These are phyloP conservation scores for Pandemis heparana DNA, from an alignment of 2,888 invertebrate species.

Conservation along the genomic window DNA sequence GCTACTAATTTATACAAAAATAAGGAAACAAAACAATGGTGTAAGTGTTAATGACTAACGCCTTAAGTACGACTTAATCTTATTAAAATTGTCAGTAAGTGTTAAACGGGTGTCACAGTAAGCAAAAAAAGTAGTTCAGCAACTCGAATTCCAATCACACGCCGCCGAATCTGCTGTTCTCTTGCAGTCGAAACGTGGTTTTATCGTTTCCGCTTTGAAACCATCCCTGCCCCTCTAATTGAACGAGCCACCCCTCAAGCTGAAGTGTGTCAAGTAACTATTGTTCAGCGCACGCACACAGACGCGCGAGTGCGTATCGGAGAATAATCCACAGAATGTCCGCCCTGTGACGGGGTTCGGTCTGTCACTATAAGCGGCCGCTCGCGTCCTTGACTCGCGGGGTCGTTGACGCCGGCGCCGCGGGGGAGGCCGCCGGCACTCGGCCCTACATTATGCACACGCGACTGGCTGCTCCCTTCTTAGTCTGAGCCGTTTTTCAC, in stretches of 20 bases:
- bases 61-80: not conserved
- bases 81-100: not conserved
- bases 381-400: slow-evolving; percentile 73
- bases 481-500: slow-evolving; percentile 43
- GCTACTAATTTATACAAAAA: no score
- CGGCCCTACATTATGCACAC: slow-evolving; percentile 74
- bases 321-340: slow-evolving; percentile 15
- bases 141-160: slow-evolving; percentile 14
- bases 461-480: slow-evolving; percentile 58
- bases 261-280: slow-evolving; percentile 43
- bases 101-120: slow-evolving; percentile 12
- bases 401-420: slow-evolving; percentile 77
- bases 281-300: slow-evolving; percentile 40
- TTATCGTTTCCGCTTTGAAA: slow-evolving; percentile 40
- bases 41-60: no score
- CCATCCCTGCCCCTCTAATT: slow-evolving; percentile 34
- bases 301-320: slow-evolving; percentile 20
- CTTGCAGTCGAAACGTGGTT: slow-evolving; percentile 37
- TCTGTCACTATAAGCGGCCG: slow-evolving; percentile 53
- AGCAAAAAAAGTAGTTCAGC: slow-evolving; percentile 21
- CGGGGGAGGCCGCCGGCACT: slow-evolving; percentile 58
- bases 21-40: not conserved
- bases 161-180: slow-evolving; percentile 33
- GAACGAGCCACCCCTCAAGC: slow-evolving; percentile 34
- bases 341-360: slow-evolving; percentile 15